Conservation (phyloP, 2,888 invertebrate genomes). For the Pachydiplax longipennis region DNA sequence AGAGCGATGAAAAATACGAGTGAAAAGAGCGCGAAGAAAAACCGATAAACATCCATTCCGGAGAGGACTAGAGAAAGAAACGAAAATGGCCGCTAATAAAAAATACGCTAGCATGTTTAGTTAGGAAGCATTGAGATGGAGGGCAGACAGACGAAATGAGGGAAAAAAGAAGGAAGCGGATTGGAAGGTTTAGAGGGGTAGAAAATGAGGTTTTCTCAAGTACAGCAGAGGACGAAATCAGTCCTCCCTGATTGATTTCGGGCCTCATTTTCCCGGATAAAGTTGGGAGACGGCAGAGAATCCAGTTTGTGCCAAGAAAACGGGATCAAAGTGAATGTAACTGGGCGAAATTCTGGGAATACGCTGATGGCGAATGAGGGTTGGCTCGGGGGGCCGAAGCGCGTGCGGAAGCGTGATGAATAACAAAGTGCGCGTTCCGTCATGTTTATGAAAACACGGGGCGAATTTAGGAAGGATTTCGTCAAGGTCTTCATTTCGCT, state of each 20-base stretch:
- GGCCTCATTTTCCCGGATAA: constrained; percentile 29
- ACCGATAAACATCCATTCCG: not conserved
- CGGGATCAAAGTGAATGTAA: not conserved
- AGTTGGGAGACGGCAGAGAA: constrained; percentile 2
- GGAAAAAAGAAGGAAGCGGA: not conserved
- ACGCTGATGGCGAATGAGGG: not conserved
- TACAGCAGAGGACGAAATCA: constrained; percentile 12
- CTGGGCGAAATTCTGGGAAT: constrained; percentile 5
- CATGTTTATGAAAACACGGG: no score
- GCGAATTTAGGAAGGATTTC: no score
- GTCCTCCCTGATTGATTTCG: constrained; percentile 32
- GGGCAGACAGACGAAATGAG: not conserved
- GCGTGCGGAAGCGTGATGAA: not conserved
- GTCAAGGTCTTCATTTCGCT: no score
- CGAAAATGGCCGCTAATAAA: not conserved
- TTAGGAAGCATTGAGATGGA: not conserved
- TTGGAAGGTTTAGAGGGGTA: not conserved
- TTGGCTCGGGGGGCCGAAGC: not conserved
- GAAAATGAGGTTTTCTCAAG: constrained; percentile 43
- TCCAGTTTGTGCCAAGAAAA: not conserved
- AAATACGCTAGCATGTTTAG: not conserved
- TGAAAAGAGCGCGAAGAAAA: not conserved
- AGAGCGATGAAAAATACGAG: not conserved
- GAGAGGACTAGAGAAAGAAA: not conserved
- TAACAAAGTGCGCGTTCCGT: no score